Evolutionary conservation across 2,888 invertebrate species (phyloP).

Genomic region (Sphinx pinastri): DNA sequence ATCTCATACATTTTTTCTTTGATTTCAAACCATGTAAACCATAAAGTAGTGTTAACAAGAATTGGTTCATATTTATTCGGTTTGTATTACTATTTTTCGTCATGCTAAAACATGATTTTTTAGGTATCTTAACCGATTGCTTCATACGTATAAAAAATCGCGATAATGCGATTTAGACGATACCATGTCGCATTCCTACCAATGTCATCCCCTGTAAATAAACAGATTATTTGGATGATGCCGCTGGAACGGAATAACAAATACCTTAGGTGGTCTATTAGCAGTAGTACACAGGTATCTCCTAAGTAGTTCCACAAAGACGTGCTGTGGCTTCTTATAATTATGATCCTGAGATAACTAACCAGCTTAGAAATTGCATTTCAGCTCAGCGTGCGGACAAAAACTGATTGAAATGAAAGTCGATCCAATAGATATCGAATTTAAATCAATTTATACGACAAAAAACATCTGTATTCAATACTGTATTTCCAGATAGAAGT

Average conservation of each 20-base stretch:
- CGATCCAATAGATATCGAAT: conserved; percentile 29
- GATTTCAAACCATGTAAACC: too few relatives aligned
- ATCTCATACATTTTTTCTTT: too few relatives aligned
- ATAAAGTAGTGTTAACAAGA: too few relatives aligned
- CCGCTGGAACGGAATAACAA: neutral
- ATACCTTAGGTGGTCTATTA: conserved; percentile 28
- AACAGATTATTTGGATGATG: conserved; percentile 3
- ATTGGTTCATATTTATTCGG: too few relatives aligned
- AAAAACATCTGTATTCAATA: conserved; percentile 24
- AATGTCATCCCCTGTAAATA: neutral
- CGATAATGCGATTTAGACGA: conserved; percentile 1
- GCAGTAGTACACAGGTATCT: conserved; percentile 21
- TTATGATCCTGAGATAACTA: conserved; percentile 37
- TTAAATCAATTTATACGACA: conserved; percentile 25
- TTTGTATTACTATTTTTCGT: too few relatives aligned
- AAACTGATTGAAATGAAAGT: conserved; percentile 36
- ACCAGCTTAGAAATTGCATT: conserved; percentile 33
- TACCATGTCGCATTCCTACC: neutral
- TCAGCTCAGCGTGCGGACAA: conserved; percentile 31
- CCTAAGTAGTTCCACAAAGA: conserved; percentile 39
- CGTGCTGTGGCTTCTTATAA: conserved; percentile 44
- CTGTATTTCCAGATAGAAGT: conserved; percentile 12
- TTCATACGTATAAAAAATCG: conserved; percentile 57
- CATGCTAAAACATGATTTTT: too few relatives aligned
- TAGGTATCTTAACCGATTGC: conserved; percentile 33